phyloP scores from a whole-genome alignment of 2,797 vertebrate genomes.

The Poeciliopsis gracilis region DNA sequence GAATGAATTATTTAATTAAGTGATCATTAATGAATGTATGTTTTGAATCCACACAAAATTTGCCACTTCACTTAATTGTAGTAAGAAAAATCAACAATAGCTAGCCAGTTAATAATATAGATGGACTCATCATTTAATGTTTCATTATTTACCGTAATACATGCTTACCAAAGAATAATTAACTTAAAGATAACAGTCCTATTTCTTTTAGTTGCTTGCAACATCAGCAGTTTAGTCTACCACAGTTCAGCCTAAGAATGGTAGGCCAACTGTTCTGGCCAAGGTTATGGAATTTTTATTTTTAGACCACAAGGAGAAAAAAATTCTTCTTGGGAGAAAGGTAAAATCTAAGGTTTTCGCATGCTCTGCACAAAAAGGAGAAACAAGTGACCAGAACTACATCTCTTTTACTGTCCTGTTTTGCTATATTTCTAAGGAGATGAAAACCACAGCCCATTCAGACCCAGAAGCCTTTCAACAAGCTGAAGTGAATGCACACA shows the following conservation, averaged over 20 bases:
- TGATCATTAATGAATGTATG: background rate
- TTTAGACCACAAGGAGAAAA: background rate
- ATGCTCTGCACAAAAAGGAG: background rate
- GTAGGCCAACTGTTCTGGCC: background rate
- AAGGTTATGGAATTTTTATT: background rate
- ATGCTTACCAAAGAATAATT: background rate
- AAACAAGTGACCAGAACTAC: slow-evolving; percentile 43
- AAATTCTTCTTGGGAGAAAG: background rate
- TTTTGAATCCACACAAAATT: background rate
- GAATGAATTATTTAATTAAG: background rate
- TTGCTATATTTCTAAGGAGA: slow-evolving; percentile 28
- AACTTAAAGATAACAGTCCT: background rate
- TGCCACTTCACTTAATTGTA: background rate
- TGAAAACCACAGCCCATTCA: slow-evolving; percentile 29
- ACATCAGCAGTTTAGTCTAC: background rate
- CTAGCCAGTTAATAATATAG: background rate
- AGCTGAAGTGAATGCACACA: slow-evolving; percentile 56
- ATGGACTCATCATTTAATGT: background rate
- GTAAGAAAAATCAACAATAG: background rate
- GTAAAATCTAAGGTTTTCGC: background rate
- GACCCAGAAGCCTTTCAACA: slow-evolving; percentile 57
- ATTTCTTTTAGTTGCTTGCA: background rate
- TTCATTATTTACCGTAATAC: background rate
- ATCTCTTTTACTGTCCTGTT: slow-evolving; percentile 79
- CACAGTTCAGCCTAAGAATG: background rate